Percentiles rank a stretch among this genome's conserved stretches.
phyloP scores from a whole-genome alignment of 2,113 vertebrate genomes.

The Cacatua alba region DNA sequence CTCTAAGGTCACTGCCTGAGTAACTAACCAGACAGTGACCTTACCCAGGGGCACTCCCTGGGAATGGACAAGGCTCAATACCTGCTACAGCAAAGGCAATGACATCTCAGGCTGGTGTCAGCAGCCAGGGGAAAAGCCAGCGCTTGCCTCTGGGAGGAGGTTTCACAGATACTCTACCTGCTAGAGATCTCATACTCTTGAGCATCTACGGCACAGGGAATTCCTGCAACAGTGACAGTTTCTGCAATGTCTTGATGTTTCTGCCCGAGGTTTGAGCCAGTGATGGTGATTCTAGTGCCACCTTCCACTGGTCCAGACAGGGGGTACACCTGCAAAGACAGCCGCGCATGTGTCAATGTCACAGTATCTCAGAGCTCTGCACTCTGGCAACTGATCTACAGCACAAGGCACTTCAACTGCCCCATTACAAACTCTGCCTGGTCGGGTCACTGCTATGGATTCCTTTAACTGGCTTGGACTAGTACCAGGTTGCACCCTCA shows the following conservation, averaged over 20 bases:
- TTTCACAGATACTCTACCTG: slow-evolving; percentile 82
- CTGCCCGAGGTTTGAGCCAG: slow-evolving; percentile 95
- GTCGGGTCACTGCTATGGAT: not conserved
- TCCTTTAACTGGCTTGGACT: not conserved
- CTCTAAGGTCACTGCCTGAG: not conserved
- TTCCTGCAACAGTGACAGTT: slow-evolving; percentile 87
- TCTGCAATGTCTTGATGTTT: slow-evolving; percentile 88
- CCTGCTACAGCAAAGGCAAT: slow-evolving; percentile 32
- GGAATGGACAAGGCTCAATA: not conserved
- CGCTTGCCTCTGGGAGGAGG: slow-evolving; percentile 15
- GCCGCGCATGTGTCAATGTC: slow-evolving; percentile 28
- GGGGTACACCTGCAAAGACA: slow-evolving; percentile 87
- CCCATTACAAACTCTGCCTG: not conserved
- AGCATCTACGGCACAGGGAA: slow-evolving; percentile 85
- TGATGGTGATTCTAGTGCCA: slow-evolving; percentile 89
- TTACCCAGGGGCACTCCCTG: not conserved
- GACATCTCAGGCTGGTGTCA: slow-evolving; percentile 33
- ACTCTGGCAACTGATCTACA: slow-evolving; percentile 16
- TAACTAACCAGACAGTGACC: not conserved
- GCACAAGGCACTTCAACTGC: not conserved
- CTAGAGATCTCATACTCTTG: slow-evolving; percentile 91
- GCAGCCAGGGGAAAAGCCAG: slow-evolving; percentile 43
- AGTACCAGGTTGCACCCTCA: not conserved
- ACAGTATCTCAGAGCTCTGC: not conserved
- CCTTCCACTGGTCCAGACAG: slow-evolving; percentile 91